Base-by-base conservation (phyloP, 2,888 invertebrate genomes). In the Euclidia mi region DNA sequence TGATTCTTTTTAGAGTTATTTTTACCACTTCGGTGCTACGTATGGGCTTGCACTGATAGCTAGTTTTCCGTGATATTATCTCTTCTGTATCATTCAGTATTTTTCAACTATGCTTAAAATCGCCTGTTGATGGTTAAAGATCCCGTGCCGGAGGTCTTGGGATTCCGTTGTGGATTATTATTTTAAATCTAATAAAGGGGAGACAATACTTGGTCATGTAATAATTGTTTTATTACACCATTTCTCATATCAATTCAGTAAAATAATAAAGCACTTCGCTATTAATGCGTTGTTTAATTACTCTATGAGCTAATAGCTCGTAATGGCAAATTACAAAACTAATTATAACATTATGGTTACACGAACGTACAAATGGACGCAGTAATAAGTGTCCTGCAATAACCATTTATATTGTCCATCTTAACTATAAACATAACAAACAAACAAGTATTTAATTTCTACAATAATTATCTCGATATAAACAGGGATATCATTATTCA, bases 401-500 rank as follows among this genome's bases (percentile, higher is more conserved):
- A 63, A 55, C 18, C 14, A 31, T 47, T 46, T 45, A 52, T 45
- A 52, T 53, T 17, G 11, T 32, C 4, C 17, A 50, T 42, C 41
- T 20, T 29, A 50, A 35, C 46, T 7, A 48, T 45, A 47, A 41
- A 17, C 25, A 29, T 32, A 20, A 35, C n/a, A 40, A 61, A 65
- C 43, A 64, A 71, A 71, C 38, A 48, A 56, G 55, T 57, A 53
- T 67, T 73, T 65, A 71, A 65, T 66, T 68, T 72, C 65, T 59
- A 67, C 67, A 78, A 78, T 81, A 82, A 82, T 82, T 79, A 79
- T 60, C 68, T 55, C 31, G 62, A 70, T 74, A 78, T 78, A 82
- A 76, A 79, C 74, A 80, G 79, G 82, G 67, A 82, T 69, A 78
- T 85, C 90, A 90, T 92, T 91, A 92, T 92, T 91, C 91, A 91